These are phyloP conservation scores for Pachliopta kotzebuea DNA, from an alignment of 2,888 invertebrate genomes.

Conservation along the genomic window DNA sequence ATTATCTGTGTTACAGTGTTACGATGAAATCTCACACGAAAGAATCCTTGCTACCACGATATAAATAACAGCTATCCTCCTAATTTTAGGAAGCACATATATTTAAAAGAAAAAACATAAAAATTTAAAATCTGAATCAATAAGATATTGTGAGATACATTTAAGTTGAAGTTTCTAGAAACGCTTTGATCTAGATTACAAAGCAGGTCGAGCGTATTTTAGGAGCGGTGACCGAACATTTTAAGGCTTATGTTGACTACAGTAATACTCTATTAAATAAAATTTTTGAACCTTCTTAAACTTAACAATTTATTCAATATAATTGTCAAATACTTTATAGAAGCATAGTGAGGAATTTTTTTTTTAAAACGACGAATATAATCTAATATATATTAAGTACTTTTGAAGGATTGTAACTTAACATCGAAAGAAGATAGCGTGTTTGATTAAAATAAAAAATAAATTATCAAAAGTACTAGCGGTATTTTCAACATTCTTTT, in stretches of 20 bases:
- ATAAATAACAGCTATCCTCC: neutral
- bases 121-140: neutral
- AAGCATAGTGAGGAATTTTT: too few species aligned
- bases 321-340: too few species aligned
- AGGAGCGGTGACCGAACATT: constrained; percentile 13
- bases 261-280: constrained; percentile 1
- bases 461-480: too few species aligned
- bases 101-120: neutral
- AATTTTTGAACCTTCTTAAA: neutral
- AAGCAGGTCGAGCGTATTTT: constrained; percentile 17
- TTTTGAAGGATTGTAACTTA: too few species aligned
- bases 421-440: too few species aligned
- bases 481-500: too few species aligned
- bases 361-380: too few species aligned
- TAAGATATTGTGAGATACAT: neutral
- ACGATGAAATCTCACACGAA: too few species aligned
- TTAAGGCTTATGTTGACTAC: constrained; percentile 2
- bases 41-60: too few species aligned
- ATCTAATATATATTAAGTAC: too few species aligned
- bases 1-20: too few species aligned
- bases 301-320: neutral
- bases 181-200: constrained; percentile 14
- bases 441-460: too few species aligned
- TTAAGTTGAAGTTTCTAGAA: neutral
- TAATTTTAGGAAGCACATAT: neutral